These are phyloP conservation scores for Hydrophis major DNA, from an alignment of 2,797 vertebrate genomes.

Conservation along the genomic window DNA sequence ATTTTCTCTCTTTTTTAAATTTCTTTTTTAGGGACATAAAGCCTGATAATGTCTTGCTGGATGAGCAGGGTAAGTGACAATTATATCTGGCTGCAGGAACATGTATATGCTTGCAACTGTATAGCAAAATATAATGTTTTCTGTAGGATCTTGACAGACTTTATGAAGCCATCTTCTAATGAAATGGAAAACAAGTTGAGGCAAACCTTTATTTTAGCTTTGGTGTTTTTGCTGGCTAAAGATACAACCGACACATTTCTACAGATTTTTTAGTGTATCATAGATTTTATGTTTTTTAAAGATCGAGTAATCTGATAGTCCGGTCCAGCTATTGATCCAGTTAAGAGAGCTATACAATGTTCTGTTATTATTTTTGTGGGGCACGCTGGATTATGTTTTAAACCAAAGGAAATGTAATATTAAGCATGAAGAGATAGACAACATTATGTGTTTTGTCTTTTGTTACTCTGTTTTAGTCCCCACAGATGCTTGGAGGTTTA, in stretches of 20 bases:
- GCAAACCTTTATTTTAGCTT: neutral
- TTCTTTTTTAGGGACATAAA: conserved; percentile 88
- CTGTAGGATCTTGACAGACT: neutral
- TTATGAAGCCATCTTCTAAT: fast-evolving
- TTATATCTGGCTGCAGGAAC: neutral
- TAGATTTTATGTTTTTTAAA: neutral
- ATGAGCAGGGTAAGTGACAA: conserved; percentile 86
- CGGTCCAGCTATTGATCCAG: neutral
- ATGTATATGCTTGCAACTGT: fast-evolving
- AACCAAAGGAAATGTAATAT: neutral
- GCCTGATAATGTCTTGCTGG: conserved; percentile 96
- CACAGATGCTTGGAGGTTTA: neutral
- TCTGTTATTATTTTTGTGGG: neutral
- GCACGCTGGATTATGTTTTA: neutral
- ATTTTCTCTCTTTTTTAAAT: conserved; percentile 52
- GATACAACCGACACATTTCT: neutral
- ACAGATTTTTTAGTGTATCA: neutral
- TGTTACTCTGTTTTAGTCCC: neutral
- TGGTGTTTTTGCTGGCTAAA: neutral
- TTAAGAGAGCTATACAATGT: neutral
- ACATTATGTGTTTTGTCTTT: neutral
- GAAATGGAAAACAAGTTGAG: neutral
- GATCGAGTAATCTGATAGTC: neutral
- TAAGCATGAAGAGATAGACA: neutral
- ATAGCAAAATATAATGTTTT: neutral